These are phyloP conservation scores for Hymenochirus boettgeri DNA, from an alignment of 2,113 vertebrate genomes.

Conservation along the genomic window DNA sequence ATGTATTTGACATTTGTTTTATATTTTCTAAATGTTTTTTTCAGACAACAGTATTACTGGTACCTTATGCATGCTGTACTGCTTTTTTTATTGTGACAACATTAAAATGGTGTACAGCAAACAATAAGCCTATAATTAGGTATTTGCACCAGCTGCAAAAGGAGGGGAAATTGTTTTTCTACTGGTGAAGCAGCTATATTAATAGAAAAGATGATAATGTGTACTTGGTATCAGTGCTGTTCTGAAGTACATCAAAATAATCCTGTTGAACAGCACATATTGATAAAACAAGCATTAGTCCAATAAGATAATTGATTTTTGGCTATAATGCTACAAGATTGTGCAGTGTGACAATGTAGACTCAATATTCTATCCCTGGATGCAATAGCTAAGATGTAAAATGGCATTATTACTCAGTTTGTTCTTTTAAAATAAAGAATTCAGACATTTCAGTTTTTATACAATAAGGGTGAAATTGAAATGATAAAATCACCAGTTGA, in stretches of 20 bases:
- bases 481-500: too few relatives aligned
- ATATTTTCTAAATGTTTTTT: conserved; percentile 14
- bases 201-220: conserved; percentile 5
- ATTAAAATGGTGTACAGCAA: conserved; percentile 10
- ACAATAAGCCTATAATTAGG: conserved; percentile 17
- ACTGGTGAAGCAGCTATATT: neutral
- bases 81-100: conserved; percentile 14
- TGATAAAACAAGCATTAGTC: neutral
- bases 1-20: conserved; percentile 26
- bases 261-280: neutral
- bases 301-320: conserved; percentile 20
- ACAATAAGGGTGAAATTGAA: too few relatives aligned
- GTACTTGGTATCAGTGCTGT: conserved; percentile 6
- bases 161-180: conserved; percentile 6
- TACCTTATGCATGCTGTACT: conserved; percentile 6
- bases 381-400: too few relatives aligned
- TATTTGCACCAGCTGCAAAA: conserved; percentile 8
- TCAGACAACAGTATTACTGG: neutral
- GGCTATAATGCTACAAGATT: too few relatives aligned
- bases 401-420: too few relatives aligned
- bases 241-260: conserved; percentile 21
- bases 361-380: too few relatives aligned
- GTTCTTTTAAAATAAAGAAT: too few relatives aligned
- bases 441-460: too few relatives aligned
- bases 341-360: too few relatives aligned